Evolutionary conservation across 2,888 invertebrate genomes (phyloP), one percentile per base, ranked within the genome.

Genomic region (Volucella bombylans): DNA sequence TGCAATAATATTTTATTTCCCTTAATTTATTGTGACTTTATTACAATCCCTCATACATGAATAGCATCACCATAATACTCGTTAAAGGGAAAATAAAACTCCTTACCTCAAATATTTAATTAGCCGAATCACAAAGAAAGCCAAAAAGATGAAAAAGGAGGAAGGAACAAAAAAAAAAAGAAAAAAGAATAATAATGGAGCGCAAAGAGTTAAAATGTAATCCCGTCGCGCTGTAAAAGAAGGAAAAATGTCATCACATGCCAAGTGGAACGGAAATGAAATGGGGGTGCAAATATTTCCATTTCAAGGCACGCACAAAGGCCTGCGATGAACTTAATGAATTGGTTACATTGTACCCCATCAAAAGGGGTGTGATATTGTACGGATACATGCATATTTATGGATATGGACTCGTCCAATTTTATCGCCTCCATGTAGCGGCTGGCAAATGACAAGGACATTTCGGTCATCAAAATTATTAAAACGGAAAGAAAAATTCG

Each of bases 391-490:
- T 38, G n/a, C 45, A 52, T 61, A 57, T 72, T 79, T 69, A 67
- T 71, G 68, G 49, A 41, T 69, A 39, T 12, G 31, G 18, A 23
- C 41, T 15, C 45, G 57, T 31, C 47, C 74, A 68, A 69, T 69
- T 76, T 38, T 61, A 71, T 23, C 68, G 49, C 61, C 59, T 31
- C 31, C 74, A 73, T 80, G 54, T 64, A 47, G n/a, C 23, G 12
- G 72, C 31, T 23, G 38, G 38, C 14, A 71, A 69, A 76, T 78
- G 62, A 78, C 78, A 78, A 73, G 72, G 78, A 78, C 78, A 72
- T 78, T 31, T 65, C 71, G 43, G 55, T 77, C 82, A 78, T 78
- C 72, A 67, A 62, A 78, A 78, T 78, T 82, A 57, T 73, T 68
- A 68, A 43, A 31, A 31, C 4, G 18, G 4, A 31, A 4, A 6